phyloP scores from a whole-genome alignment of 2,113 vertebrate species.

The Gymnocephalus cernua region DNA sequence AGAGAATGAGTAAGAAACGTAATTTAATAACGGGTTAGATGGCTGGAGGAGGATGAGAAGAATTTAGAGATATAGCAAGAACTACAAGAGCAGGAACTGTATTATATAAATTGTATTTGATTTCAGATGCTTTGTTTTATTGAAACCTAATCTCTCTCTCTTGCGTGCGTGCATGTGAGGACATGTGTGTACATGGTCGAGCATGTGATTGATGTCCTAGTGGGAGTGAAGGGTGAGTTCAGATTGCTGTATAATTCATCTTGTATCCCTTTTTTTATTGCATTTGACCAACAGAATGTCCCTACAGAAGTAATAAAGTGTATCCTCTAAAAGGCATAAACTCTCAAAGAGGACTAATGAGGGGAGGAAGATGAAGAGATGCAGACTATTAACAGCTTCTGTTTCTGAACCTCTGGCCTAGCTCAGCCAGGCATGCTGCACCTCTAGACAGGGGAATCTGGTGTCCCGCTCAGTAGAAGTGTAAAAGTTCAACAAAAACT shows the following conservation, averaged over 20 bases:
- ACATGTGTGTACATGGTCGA: not conserved
- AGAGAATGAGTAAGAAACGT: not conserved
- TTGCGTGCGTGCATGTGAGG: not conserved
- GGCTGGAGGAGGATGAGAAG: constrained; percentile 5
- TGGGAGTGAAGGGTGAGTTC: constrained; percentile 43
- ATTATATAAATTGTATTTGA: constrained; percentile 34
- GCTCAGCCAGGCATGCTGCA: not conserved
- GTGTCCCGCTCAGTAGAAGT: constrained; percentile 1
- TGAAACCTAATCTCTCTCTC: constrained; percentile 28
- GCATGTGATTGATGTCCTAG: constrained; percentile 46
- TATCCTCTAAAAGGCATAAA: constrained; percentile 61
- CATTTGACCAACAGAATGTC: constrained; percentile 56
- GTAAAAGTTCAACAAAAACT: constrained; percentile 27
- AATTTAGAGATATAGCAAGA: not conserved
- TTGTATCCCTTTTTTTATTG: constrained; percentile 64
- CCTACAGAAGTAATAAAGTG: constrained; percentile 62
- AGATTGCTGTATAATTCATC: constrained; percentile 61
- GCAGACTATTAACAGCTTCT: constrained; percentile 55
- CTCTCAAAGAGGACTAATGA: constrained; percentile 61
- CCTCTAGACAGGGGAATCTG: constrained; percentile 18
- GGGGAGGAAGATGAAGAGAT: constrained; percentile 53
- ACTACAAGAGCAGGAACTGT: not conserved
- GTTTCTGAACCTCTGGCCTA: constrained; percentile 45
- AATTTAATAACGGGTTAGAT: constrained; percentile 15
- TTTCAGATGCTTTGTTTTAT: constrained; percentile 46